A percentile compares a stretch with the other conserved stretches of the same genome.
Conservation (phyloP, 2,888 invertebrate genomes). For the Ryuthela nishihirai region DNA sequence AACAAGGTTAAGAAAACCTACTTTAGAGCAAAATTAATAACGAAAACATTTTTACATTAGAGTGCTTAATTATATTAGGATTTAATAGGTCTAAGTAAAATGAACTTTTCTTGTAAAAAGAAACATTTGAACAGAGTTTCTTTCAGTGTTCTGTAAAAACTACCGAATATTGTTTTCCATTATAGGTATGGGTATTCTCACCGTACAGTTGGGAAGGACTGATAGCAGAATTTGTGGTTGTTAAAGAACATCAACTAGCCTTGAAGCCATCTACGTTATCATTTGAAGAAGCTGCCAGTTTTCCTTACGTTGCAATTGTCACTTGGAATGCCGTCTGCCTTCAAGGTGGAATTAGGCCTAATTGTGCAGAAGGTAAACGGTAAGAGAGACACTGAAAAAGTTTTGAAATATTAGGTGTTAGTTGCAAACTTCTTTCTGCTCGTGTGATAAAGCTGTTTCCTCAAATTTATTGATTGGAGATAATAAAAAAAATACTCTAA, state of each 20-base stretch:
- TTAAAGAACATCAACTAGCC: constrained; percentile 52
- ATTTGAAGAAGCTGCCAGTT: constrained; percentile 60
- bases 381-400: constrained; percentile 43
- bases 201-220: constrained; percentile 61
- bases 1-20: no score
- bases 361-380: constrained; percentile 57
- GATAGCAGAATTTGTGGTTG: constrained; percentile 57
- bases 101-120: no score
- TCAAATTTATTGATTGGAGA: background rate
- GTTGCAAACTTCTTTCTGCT: background rate
- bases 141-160: no score
- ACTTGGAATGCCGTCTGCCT: constrained; percentile 57
- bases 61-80: background rate
- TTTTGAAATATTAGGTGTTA: background rate
- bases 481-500: background rate
- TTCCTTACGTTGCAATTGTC: constrained; percentile 60
- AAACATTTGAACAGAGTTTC: no score
- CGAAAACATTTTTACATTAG: no score
- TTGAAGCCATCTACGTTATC: constrained; percentile 58
- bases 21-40: no score
- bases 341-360: constrained; percentile 54
- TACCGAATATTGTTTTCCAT: no score
- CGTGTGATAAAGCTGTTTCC: background rate
- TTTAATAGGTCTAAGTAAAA: no score
- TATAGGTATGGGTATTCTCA: constrained; percentile 54